A percentile compares a stretch with the other conserved stretches of the same genome.
Evolutionary conservation across 2,888 invertebrate species (phyloP).

Genomic region (Meteorus colon): DNA sequence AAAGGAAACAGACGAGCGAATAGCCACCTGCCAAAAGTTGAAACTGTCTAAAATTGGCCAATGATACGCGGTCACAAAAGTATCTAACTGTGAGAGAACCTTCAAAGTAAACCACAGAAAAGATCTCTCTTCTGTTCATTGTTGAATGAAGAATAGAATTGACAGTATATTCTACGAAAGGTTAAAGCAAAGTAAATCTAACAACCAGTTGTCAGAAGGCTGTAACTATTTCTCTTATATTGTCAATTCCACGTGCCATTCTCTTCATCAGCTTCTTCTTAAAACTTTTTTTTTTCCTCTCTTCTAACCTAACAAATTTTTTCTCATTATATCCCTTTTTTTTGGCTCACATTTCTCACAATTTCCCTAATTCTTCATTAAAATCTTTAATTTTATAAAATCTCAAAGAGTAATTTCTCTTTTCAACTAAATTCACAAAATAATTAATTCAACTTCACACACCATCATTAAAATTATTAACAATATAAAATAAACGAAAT

Average conservation of each 20-base stretch:
- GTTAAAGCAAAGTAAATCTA: neutral
- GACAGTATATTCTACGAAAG: conserved; percentile 1
- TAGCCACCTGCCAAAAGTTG: neutral
- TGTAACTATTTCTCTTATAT: neutral
- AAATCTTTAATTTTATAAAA: no score
- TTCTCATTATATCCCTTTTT: neutral
- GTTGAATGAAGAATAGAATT: conserved; percentile 2
- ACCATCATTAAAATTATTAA: no score
- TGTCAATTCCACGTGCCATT: neutral
- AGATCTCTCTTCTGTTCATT: neutral
- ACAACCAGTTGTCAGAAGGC: neutral
- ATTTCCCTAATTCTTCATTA: no score
- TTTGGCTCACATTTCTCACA: neutral
- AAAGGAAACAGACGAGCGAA: neutral
- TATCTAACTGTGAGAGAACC: neutral
- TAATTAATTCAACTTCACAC: no score
- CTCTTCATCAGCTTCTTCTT: neutral
- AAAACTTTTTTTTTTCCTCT: neutral
- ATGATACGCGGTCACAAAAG: neutral
- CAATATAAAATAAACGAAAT: neutral
- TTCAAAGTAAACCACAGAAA: neutral
- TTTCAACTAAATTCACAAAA: no score
- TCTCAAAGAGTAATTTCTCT: no score
- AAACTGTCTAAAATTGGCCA: conserved; percentile 1
- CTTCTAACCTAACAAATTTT: neutral